A percentile compares a stretch with the other conserved stretches of the same genome.
Conservation (phyloP, 1,140 invertebrate species). For the Lasioglossum albipes region DNA sequence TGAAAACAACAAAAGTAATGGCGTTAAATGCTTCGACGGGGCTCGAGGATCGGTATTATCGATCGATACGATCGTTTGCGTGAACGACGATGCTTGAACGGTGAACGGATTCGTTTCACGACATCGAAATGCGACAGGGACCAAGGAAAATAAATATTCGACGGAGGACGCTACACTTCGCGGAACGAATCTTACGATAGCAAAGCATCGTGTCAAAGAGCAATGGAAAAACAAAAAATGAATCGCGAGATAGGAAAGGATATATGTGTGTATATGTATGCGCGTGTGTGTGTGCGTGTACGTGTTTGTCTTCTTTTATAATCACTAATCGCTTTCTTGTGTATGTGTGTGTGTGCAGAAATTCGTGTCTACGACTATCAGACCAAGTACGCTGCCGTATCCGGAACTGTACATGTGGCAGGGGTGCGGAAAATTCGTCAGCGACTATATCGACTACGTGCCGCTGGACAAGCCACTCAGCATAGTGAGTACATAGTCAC, state of each 20-base stretch:
- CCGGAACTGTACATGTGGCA: conserved; percentile 83
- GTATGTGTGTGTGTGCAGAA: conserved; percentile 77
- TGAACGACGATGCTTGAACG: not conserved
- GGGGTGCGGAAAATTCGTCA: conserved; percentile 82
- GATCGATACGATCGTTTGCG: not conserved
- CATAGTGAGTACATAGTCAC: conserved; percentile 82
- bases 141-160: conserved; percentile 16
- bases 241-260: conserved; percentile 13
- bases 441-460: conserved; percentile 83
- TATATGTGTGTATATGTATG: too few species aligned
- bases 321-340: conserved; percentile 17
- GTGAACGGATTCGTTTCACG: not conserved
- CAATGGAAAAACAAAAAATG: not conserved
- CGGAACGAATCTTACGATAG: conserved; percentile 10
- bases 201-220: not conserved
- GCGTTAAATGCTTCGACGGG: conserved; percentile 9
- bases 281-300: too few species aligned
- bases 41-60: not conserved
- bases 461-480: conserved; percentile 80
- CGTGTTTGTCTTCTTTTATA: not conserved
- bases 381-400: conserved; percentile 83
- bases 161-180: not conserved
- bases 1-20: not conserved
- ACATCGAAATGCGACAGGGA: not conserved
- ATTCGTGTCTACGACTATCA: conserved; percentile 86